Base-by-base conservation (phyloP, 2,888 invertebrate genomes). In the Campoplex capitator region DNA sequence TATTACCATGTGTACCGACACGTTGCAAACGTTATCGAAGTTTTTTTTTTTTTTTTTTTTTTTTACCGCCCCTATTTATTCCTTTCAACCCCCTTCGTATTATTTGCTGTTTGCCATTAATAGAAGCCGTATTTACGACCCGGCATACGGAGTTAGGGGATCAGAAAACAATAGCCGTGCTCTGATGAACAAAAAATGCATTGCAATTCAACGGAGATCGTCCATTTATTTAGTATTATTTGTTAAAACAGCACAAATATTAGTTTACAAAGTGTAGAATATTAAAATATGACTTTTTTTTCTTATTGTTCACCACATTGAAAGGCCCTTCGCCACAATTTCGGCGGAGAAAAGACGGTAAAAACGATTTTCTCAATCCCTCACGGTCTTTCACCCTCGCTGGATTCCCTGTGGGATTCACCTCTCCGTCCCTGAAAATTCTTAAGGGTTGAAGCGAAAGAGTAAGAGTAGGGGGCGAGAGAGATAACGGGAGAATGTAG, bases 331-430 rank as follows among this genome's bases (percentile, higher is more conserved):
- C 51, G 54, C 65, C 75, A 54, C 84, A 84, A 87, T 88, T 82
- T 82, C 87, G 80, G 11, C 62, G 13, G 83, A 71, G 71, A 86
- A 84, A 80, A 65, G 73, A 83, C 74, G 75, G 73, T 74, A 54
- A 86, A 79, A 88, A 78, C 88, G 87, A 88, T 87, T 89, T 88
- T 88, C 89, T 82, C 88, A 87, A 89, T 89, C 82, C 85, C 86
- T 87, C 79, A 78, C 45, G 83, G 77, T 81, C 78, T 80, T 73
- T 80, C 80, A 65, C 76, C 70, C 56, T 76, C 73, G 42, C 80
- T 65, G 51, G 48, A 82, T 82, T 78, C 81, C 73, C 80, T 62
- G 68, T 62, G 75, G 83, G 83, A 84, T 83, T 83, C 74, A 68
- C 70, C 83, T 80, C 82, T 42, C 79, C 87, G 79, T 85, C 82